Evolutionary conservation across 2,888 invertebrate species (phyloP).

Genomic region (Eupithecia pulchellata): DNA sequence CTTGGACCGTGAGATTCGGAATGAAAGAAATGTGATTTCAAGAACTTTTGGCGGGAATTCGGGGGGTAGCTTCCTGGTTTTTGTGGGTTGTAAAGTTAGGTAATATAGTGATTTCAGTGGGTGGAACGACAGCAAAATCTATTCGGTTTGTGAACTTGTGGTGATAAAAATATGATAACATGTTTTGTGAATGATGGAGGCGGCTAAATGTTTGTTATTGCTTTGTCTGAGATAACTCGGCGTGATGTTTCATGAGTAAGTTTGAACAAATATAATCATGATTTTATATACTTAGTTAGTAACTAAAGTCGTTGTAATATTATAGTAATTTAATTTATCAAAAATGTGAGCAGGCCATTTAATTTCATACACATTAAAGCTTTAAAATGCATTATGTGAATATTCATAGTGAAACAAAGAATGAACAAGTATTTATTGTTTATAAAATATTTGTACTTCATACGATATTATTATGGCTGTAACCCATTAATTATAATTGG

Average conservation of each 20-base stretch:
- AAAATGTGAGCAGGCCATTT: too few species aligned
- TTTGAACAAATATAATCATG: constrained; percentile 37
- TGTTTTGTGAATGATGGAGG: constrained; percentile 67
- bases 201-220: constrained; percentile 45
- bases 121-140: background rate
- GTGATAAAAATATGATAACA: constrained; percentile 38
- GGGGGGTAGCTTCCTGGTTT: constrained; percentile 37
- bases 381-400: background rate
- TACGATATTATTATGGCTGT: constrained; percentile 2
- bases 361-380: background rate
- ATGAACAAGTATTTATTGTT: background rate
- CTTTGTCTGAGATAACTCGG: constrained; percentile 62
- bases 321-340: too few species aligned
- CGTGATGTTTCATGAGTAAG: constrained; percentile 80
- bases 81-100: constrained; percentile 22
- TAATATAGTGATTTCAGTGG: constrained; percentile 12
- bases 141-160: constrained; percentile 12
- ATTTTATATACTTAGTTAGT: too few species aligned
- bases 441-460: background rate
- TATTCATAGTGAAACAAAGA: background rate
- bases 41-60: constrained; percentile 73
- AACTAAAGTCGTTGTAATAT: too few species aligned
- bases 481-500: constrained; percentile 29
- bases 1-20: constrained; percentile 60
- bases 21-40: constrained; percentile 60